Evolutionary conservation across 1,140 invertebrate genomes (phyloP), one percentile per base, ranked within the genome.

Genomic region (Heliconius melpomene): DNA sequence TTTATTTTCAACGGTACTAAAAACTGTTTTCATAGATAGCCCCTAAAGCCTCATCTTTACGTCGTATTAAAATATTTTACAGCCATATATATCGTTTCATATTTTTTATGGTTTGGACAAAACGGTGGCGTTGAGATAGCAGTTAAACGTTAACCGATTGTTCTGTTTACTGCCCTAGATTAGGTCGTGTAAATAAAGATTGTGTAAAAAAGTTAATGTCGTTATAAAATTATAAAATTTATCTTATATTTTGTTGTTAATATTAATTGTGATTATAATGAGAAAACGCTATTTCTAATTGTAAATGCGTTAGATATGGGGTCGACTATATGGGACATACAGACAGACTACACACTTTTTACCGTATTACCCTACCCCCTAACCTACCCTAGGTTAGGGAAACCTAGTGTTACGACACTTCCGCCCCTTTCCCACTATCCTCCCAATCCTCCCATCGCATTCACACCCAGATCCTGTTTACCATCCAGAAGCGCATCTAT

Each of bases 141-240:
- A 38, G 80, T 79, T 82, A 82, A 82, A 82, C 57, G 72, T 77
- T 60, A 73, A 79, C 74, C 81, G 32, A 82, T 77, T 82, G 77
- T 76, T 26, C 16, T 46, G 32, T 82, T 82, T 77, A 82, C 79
- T 75, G 38, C 52, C 29, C 72, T 72, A 23, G 26, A 66, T 26
- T 66, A 66, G 60, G 23, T 66, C 3, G 9, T 5, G 60, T 66
- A 66, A n/a, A 26, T 66, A 66, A 26, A 66, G 26, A 29, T 66
- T 7, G 13, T 29, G 18, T 16, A 66, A 66, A 46, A 66, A 66
- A 66, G 60, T 66, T 66, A 26, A 29, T 29, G 13, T 66, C 23
- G 5, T 66, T 66, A 23, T 66, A 29, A 29, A 26, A 66, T 66
- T 66, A 29, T 29, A 3, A 13, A 29, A 66, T 16, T 13, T 1